Evolutionary conservation across 23 tunicate species (phyloP).

Genomic region (Trididemnum nubilum): DNA sequence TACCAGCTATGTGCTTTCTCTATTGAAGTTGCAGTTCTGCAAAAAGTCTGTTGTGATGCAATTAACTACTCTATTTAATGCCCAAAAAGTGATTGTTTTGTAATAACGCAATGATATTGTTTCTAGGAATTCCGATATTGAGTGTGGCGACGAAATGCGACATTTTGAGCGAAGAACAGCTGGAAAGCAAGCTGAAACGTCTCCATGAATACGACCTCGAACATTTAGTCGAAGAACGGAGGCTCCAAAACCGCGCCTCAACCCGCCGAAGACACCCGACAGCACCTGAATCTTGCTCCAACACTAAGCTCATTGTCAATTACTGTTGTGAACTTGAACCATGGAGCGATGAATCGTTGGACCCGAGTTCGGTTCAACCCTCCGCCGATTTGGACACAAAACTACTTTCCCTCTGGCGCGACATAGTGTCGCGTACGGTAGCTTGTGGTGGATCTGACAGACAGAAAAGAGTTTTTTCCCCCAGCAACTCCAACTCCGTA

Average conservation of each 20-base stretch:
- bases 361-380: slow-evolving; percentile 60
- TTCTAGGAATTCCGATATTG: slow-evolving; percentile 77
- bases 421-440: slow-evolving; percentile 79
- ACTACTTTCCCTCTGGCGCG: slow-evolving; percentile 77
- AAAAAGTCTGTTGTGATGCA: too few relatives aligned
- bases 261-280: slow-evolving; percentile 33
- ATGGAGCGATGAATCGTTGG: slow-evolving; percentile 86
- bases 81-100: too few relatives aligned
- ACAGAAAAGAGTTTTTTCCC: slow-evolving; percentile 65
- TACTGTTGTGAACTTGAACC: slow-evolving; percentile 93
- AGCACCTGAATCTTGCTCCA: slow-evolving; percentile 28
- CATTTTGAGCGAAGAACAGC: slow-evolving; percentile 33
- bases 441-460: slow-evolving; percentile 61
- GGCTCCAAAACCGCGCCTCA: slow-evolving; percentile 17
- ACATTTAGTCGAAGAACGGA: slow-evolving; percentile 37
- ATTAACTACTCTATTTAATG: too few relatives aligned
- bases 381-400: slow-evolving; percentile 62
- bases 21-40: too few relatives aligned
- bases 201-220: slow-evolving; percentile 77
- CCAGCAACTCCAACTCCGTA: slow-evolving; percentile 47
- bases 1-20: too few relatives aligned
- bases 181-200: slow-evolving; percentile 36
- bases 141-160: slow-evolving; percentile 83
- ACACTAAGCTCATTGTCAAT: slow-evolving; percentile 60
- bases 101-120: too few relatives aligned